A percentile compares a stretch with the other conserved stretches of the same genome.
Conservation (phyloP, 2,888 invertebrate species). For the Loripinus fragilis region DNA sequence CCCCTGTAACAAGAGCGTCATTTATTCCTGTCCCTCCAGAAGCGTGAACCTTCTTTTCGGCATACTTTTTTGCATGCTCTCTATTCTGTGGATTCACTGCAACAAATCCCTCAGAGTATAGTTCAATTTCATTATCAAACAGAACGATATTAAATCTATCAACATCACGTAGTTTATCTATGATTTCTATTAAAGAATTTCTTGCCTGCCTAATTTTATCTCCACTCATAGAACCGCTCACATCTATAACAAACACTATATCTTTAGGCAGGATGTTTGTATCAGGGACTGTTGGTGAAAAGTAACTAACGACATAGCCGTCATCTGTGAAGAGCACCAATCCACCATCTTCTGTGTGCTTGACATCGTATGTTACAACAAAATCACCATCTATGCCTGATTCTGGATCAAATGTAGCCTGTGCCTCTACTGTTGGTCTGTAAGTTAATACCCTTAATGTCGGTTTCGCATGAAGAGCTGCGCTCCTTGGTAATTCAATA, state of each 20-base stretch:
- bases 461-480: neutral
- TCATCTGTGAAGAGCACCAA: constrained; percentile 21
- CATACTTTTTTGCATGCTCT: neutral
- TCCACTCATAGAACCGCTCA: constrained; percentile 34
- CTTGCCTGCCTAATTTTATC: neutral
- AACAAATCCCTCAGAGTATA: neutral
- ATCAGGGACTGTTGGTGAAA: constrained; percentile 26
- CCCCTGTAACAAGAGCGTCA: neutral
- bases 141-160: neutral
- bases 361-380: constrained; percentile 23
- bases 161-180: neutral
- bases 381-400: neutral
- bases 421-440: neutral
- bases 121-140: neutral
- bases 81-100: neutral
- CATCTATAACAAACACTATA: constrained; percentile 33
- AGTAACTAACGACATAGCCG: constrained; percentile 24
- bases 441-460: neutral
- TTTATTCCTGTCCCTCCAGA: neutral
- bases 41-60: neutral
- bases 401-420: neutral
- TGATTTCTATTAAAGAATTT: neutral
- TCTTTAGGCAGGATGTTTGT: constrained; percentile 24
- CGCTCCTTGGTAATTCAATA: neutral
- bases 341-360: constrained; percentile 20